Percentiles rank a stretch among this genome's conserved stretches.
Conservation (phyloP, 2,113 vertebrate genomes). For the Enhydra lutris region DNA sequence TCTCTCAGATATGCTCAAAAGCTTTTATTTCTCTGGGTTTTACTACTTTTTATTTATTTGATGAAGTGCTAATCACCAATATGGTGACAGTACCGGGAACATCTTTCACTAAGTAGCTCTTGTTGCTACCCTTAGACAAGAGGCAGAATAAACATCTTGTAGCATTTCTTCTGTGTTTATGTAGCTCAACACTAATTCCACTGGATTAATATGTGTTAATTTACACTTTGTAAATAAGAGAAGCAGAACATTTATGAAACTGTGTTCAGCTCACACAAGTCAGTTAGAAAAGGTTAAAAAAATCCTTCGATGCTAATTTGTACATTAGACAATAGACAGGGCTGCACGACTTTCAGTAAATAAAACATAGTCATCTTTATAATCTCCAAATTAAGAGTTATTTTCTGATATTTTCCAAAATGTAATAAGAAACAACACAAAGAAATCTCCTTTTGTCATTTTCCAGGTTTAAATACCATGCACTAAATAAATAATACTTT, state of each 20-base stretch:
- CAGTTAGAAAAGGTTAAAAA: neutral
- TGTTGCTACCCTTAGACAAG: neutral
- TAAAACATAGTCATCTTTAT: neutral
- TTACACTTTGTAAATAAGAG: constrained; percentile 35
- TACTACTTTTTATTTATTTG: constrained; percentile 12
- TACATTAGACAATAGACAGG: neutral
- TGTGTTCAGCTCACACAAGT: constrained; percentile 10
- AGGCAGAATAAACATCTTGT: neutral
- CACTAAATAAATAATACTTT: neutral
- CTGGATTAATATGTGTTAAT: neutral
- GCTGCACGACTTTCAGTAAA: neutral
- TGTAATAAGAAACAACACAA: neutral
- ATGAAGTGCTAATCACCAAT: neutral
- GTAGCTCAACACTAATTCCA: neutral
- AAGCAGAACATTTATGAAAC: constrained; percentile 16
- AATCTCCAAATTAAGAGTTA: neutral
- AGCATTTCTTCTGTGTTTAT: constrained; percentile 6
- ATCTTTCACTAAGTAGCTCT: constrained; percentile 2
- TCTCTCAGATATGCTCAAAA: neutral
- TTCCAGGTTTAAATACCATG: constrained; percentile 14
- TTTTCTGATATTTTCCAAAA: constrained; percentile 22
- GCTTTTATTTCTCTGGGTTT: constrained; percentile 23
- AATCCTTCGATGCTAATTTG: neutral
- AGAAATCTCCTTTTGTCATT: constrained; percentile 33
- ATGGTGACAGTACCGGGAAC: neutral